A percentile compares a stretch with the other conserved stretches of the same genome.
These are phyloP conservation scores for Eurosta solidaginis DNA, from an alignment of 1,140 invertebrate species.

Conservation along the genomic window DNA sequence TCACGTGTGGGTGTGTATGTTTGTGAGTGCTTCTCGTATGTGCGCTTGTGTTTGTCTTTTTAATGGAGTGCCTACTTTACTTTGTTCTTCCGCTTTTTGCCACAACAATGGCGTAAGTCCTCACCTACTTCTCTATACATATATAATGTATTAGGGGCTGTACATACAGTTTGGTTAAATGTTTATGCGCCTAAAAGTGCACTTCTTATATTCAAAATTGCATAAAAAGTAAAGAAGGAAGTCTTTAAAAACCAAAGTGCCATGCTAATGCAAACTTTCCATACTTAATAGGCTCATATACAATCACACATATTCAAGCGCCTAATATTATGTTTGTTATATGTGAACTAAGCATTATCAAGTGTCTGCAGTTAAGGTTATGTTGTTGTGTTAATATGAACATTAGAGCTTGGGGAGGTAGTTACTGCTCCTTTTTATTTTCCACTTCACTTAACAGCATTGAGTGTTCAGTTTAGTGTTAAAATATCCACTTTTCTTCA, in stretches of 20 bases:
- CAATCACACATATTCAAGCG: background rate
- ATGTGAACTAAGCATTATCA: too few relatives aligned
- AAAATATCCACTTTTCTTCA: constrained; percentile 33
- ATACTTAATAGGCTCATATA: background rate
- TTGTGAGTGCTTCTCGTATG: too few relatives aligned
- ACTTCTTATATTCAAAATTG: constrained; percentile 16
- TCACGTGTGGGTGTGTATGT: background rate
- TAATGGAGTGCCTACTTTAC: constrained; percentile 26
- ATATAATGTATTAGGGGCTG: background rate
- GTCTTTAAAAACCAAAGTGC: background rate
- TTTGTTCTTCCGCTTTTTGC: constrained; percentile 4
- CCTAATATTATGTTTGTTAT: too few relatives aligned
- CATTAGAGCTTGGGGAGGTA: too few relatives aligned
- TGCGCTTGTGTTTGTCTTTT: constrained; percentile 21
- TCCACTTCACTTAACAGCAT: constrained; percentile 25
- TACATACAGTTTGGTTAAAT: background rate
- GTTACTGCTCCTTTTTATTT: constrained; percentile 22
- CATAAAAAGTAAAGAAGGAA: background rate
- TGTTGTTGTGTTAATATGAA: too few relatives aligned
- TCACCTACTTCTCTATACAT: background rate
- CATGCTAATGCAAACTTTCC: background rate
- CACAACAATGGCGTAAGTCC: constrained; percentile 14
- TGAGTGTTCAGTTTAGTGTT: constrained; percentile 35
- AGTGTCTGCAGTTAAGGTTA: too few relatives aligned
- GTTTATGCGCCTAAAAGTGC: background rate